Conservation (phyloP, 2,888 invertebrate species). For the Drosophila meridiana region DNA sequence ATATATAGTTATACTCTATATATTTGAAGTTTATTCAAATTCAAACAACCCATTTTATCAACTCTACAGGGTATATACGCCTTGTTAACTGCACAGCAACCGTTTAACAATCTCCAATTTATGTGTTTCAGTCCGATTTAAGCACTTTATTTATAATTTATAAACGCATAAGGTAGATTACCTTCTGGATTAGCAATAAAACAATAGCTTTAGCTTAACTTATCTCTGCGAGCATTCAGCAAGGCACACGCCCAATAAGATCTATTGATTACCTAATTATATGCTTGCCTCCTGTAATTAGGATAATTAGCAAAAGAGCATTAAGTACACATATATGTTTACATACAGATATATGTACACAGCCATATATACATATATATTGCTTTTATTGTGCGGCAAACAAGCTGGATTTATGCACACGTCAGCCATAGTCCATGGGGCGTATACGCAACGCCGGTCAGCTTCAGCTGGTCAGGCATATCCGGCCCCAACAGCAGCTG, state of each 20-base stretch:
- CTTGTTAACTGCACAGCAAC: background rate
- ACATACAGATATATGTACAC: background rate
- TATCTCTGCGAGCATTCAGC: background rate
- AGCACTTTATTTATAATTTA: background rate
- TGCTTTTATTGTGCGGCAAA: conserved; percentile 10
- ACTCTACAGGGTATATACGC: background rate
- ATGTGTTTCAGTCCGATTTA: background rate
- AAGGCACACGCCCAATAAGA: background rate
- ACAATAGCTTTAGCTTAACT: background rate
- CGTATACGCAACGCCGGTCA: conserved; percentile 21
- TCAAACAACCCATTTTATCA: background rate
- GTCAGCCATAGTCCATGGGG: background rate
- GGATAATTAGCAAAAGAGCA: conserved; percentile 2
- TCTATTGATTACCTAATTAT: conserved; percentile 4
- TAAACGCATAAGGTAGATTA: background rate
- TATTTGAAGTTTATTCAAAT: no score
- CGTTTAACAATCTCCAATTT: background rate
- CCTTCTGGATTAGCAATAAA: background rate
- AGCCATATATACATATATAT: background rate
- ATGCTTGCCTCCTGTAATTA: background rate
- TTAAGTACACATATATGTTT: background rate
- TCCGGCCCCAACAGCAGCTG: background rate
- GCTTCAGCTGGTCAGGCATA: conserved; percentile 1
- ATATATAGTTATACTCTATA: no score
- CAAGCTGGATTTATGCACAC: conserved; percentile 14